Base-by-base conservation (phyloP, 2,797 vertebrate genomes). In the Mycteria americana region DNA sequence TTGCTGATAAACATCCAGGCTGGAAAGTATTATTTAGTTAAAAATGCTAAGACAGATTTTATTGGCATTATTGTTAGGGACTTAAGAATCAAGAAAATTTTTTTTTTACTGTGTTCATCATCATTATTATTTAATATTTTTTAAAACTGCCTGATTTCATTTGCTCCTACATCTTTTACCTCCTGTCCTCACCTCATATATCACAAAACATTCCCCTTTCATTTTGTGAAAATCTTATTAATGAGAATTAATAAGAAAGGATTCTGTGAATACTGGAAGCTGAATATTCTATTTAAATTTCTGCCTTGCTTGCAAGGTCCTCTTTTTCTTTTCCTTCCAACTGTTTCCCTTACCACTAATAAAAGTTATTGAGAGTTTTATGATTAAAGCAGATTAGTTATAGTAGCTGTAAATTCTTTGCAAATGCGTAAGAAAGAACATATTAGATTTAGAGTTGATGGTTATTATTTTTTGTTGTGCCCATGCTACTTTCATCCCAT, bases 251-350 rank as follows among this genome's bases (percentile, higher is more conserved):
- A 81, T 74, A 30, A 94, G 45, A 85, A 74, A 85, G 6, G 11
- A 62, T 70, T 92, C 46, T 78, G 18, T 69, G 57, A 60, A 57
- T 79, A 74, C 3, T 67, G 31, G 27, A 80, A 64, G 22, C 10
- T 59, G n/a, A 62, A 83, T 67, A 45, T 74, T 60, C 39, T 84
- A 56, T 65, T 95, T 93, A 57, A 75, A 73, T 82, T 84, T 89
- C 24, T 92, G 7, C 27, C 27, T 77, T 67, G 10, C 19, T 65
- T 41, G 18, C 53, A 56, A 73, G 3, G 5, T 85, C 43, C 2
- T 57, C 13, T 39, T 51, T 85, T 78, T 64, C 30, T 73, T 90
- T 93, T 76, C 21, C 63, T 87, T 62, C 17, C 45, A 88, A 64
- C 33, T 22, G 77, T 75, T 87, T 78, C 21, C 16, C 23, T 64